Conservation (phyloP, 30 jellyfish, hydroid and myxozoan genomes). For the Catostylus mosaicus region DNA sequence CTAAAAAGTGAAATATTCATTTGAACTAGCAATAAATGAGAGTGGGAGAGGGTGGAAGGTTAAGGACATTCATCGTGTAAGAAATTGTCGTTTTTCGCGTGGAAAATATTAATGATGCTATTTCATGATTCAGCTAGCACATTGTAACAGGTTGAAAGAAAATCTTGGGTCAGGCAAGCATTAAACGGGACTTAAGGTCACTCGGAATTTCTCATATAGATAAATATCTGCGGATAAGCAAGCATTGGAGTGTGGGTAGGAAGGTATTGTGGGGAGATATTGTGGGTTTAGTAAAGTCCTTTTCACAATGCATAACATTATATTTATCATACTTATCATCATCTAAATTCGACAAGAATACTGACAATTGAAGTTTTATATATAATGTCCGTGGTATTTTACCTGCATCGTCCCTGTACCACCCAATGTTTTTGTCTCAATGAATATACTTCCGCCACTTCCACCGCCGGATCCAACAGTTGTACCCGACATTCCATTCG, state of each 20-base stretch:
- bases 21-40: not conserved
- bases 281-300: not conserved
- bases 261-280: too few species aligned
- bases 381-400: not conserved
- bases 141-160: too few species aligned
- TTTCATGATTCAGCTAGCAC: too few species aligned
- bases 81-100: not conserved
- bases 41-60: not conserved
- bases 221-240: too few species aligned
- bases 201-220: too few species aligned
- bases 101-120: not conserved
- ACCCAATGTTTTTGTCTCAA: constrained; percentile 31
- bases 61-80: not conserved
- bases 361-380: too few species aligned
- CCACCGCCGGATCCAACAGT: constrained; percentile 63
- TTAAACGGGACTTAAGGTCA: too few species aligned
- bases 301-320: not conserved
- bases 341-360: not conserved
- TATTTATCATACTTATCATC: not conserved
- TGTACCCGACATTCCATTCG: constrained; percentile 56
- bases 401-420: constrained; percentile 69
- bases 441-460: constrained; percentile 53
- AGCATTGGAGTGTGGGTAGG: too few species aligned
- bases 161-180: not conserved
- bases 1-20: constrained; percentile 1